Conservation (phyloP, 1,140 invertebrate genomes). For the Drosophila asahinai region DNA sequence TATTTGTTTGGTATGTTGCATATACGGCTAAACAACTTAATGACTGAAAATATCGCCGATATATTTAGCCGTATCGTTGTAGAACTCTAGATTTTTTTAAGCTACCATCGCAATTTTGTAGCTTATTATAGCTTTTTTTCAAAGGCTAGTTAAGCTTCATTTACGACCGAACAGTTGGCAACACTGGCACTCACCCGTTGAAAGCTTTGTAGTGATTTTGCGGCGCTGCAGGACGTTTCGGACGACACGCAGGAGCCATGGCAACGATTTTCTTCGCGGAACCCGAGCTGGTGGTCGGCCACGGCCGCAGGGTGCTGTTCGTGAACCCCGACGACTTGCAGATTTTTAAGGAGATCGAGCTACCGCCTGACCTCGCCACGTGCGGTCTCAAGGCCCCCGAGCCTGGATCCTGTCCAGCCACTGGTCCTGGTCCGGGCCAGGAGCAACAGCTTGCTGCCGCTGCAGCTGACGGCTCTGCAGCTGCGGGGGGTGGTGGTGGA, state of each 20-base stretch:
- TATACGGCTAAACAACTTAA: no score
- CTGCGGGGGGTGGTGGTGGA: background rate
- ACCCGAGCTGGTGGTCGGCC: slow-evolving; percentile 71
- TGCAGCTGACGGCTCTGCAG: background rate
- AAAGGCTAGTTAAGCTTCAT: no score
- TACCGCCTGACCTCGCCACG: slow-evolving; percentile 66
- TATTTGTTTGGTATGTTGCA: no score
- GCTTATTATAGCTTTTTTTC: no score
- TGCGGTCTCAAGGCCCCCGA: slow-evolving; percentile 55
- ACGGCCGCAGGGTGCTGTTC: slow-evolving; percentile 71
- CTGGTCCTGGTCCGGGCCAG: slow-evolving; percentile 8
- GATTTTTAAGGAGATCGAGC: slow-evolving; percentile 79
- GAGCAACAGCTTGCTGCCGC: slow-evolving; percentile 18
- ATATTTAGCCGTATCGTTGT: no score
- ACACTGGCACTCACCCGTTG: background rate
- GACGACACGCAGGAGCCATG: slow-evolving; percentile 40
- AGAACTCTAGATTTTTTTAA: no score
- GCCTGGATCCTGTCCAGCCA: slow-evolving; percentile 9
- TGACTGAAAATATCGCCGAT: no score
- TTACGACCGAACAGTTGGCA: no score
- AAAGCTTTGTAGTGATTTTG: background rate
- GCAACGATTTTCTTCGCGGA: slow-evolving; percentile 71
- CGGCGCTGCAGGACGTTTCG: background rate
- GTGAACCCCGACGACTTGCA: slow-evolving; percentile 80
- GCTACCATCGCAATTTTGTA: no score